Conservation (phyloP, 2,113 vertebrate genomes). For the Pelmatolapia mariae region DNA sequence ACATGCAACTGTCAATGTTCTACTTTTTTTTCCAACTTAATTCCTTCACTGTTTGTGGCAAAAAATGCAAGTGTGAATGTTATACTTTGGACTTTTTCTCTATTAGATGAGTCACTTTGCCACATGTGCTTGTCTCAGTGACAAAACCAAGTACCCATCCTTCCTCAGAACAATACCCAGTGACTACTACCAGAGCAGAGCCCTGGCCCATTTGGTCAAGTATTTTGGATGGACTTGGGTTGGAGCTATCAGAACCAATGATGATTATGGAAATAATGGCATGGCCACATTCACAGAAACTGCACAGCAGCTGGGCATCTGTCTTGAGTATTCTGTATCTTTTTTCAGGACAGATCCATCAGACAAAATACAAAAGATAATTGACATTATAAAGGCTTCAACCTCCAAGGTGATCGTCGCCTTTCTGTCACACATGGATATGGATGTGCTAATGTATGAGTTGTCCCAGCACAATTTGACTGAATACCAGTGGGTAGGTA, state of each 20-base stretch:
- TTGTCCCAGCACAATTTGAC: conserved; percentile 60
- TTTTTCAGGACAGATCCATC: conserved; percentile 54
- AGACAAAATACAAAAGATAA: conserved; percentile 44
- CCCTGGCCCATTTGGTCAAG: conserved; percentile 52
- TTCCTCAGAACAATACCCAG: not conserved
- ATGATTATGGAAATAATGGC: not conserved
- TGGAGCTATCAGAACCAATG: accelerated
- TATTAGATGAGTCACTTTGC: conserved; percentile 66
- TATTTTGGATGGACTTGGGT: not conserved
- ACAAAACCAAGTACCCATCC: conserved; percentile 37
- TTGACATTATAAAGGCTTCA: conserved; percentile 53
- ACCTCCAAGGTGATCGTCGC: conserved; percentile 61
- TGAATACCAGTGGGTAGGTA: conserved; percentile 74
- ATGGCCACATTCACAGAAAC: not conserved
- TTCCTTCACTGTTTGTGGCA: not conserved
- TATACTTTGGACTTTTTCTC: not conserved
- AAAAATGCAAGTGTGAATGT: not conserved
- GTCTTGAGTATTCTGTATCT: not conserved
- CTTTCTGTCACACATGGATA: conserved; percentile 56
- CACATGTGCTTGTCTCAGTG: conserved; percentile 66
- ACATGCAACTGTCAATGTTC: not conserved
- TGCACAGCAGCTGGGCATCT: not conserved
- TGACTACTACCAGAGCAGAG: conserved; percentile 60
- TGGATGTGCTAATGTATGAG: conserved; percentile 47
- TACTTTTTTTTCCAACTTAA: not conserved